Evolutionary conservation across 1,140 invertebrate species (phyloP).

Genomic region (Zaprionus ornatus): DNA sequence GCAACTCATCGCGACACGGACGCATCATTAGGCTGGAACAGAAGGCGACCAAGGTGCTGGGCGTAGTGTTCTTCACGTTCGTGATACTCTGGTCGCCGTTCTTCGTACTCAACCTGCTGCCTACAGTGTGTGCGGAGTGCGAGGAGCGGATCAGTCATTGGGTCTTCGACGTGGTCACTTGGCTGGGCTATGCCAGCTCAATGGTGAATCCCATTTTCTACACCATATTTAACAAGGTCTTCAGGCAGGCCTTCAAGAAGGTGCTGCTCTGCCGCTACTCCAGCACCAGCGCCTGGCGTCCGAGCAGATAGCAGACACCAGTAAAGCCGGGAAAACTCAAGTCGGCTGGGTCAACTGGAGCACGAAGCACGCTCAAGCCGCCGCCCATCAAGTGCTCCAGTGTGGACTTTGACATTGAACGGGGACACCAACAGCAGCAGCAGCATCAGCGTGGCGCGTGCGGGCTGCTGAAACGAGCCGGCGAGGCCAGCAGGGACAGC

Average conservation of each 20-base stretch:
- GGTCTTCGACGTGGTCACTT: conserved; percentile 93
- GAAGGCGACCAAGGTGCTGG: conserved; percentile 97
- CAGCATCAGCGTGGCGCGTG: not conserved
- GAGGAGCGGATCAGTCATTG: conserved; percentile 89
- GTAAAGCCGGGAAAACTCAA: conserved; percentile 64
- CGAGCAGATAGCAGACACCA: conserved; percentile 78
- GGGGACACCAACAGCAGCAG: conserved; percentile 3
- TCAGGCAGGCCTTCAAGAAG: conserved; percentile 95
- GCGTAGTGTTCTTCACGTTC: conserved; percentile 96
- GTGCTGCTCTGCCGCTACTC: conserved; percentile 92
- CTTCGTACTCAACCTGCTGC: conserved; percentile 94
- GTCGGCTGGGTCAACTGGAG: conserved; percentile 16
- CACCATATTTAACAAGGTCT: conserved; percentile 97
- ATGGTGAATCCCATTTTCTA: conserved; percentile 98
- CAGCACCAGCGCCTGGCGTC: conserved; percentile 85
- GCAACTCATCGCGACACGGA: conserved; percentile 91
- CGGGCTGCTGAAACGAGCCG: conserved; percentile 47
- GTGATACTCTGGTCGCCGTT: conserved; percentile 97
- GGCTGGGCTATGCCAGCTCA: conserved; percentile 96
- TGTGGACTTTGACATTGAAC: conserved; percentile 62
- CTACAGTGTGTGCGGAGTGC: conserved; percentile 90
- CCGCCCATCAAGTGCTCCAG: conserved; percentile 61
- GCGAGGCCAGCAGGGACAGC: conserved; percentile 19
- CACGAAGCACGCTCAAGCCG: conserved; percentile 14
- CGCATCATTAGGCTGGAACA: conserved; percentile 93